Evolutionary conservation across 2,113 vertebrate genomes (phyloP), one percentile per base, ranked within the genome.

Genomic region (Columba janthina): DNA sequence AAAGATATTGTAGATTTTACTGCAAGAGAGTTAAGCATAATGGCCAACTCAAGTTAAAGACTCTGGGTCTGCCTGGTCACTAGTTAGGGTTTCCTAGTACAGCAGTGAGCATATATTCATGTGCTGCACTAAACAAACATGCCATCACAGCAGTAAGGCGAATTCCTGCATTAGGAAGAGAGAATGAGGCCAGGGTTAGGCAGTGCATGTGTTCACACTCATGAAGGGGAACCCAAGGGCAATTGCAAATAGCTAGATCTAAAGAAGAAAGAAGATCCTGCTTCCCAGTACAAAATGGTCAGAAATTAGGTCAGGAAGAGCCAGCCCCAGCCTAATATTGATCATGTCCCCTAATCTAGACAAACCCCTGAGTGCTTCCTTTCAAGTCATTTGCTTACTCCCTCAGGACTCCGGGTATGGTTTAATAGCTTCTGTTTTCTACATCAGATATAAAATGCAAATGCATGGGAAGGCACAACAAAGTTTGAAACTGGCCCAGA

Each of bases 401-500:
- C 86, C 84, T 92, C 73, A 73, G 62, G 73, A 89, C 73, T 87
- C n/a, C 24, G 64, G 34, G 26, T 71, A 66, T 91, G 77, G 69
- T 73, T 92, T 93, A 76, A 61, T 57, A 94, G 61, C 50, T 91
- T 24, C 70, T 95, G n/a, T 96, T 94, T 94, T 89, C 61, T 95
- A 62, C 2, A 40, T 94, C 81, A 93, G 74, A 85, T 95, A 73
- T 72, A 85, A 95, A 95, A 93, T 94, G 80, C 58, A 95, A 95
- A 96, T 95, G 31, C 28, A 75, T 78, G 36, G 48, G 51, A 95
- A 92, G 61, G 73, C 66, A 79, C 66, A 73, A 64, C 36, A 77
- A 93, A 93, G 83, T 93, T 90, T 94, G 83, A 94, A 95, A 93
- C 51, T 83, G 84, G 73, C 86, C 84, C 73, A 94, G 84, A 79